Percentiles rank a stretch among this genome's conserved stretches.
Evolutionary conservation across 2,797 vertebrate species (phyloP).

Genomic region (Cuculus canorus): DNA sequence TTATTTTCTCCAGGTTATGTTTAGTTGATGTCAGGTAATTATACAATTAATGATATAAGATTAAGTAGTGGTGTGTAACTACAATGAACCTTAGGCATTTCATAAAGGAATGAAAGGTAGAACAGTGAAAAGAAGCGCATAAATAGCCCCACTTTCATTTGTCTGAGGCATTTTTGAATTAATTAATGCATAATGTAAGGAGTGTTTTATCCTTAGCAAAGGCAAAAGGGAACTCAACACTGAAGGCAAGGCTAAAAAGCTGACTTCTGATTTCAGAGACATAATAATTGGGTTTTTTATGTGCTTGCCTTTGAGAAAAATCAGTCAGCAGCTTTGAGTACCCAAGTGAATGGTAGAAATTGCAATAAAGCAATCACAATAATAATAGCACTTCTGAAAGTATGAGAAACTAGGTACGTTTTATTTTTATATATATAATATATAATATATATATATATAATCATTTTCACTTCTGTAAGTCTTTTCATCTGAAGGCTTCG

Average conservation of each 20-base stretch:
- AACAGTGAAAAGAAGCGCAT: not conserved
- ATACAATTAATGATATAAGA: not conserved
- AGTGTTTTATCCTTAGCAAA: not conserved
- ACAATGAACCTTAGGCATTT: not conserved
- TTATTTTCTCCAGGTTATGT: not conserved
- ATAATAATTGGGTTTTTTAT: not conserved
- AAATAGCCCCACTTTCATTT: not conserved
- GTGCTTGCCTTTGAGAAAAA: slow-evolving; percentile 38
- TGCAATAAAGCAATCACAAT: slow-evolving; percentile 50
- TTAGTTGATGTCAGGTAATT: not conserved
- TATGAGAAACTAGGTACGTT: slow-evolving; percentile 12
- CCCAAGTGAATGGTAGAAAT: not conserved
- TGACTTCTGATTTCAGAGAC: slow-evolving; percentile 40
- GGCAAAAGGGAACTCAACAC: not conserved
- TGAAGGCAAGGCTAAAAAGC: slow-evolving; percentile 24
- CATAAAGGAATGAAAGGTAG: not conserved
- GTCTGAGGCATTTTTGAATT: not conserved
- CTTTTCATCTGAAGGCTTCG: not conserved
- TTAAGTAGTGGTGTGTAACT: not conserved
- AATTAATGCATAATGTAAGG: not conserved
- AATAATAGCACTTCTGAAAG: slow-evolving; percentile 31
- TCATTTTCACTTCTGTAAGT: slow-evolving; percentile 34
- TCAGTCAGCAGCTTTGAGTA: slow-evolving; percentile 41
- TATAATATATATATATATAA: slow-evolving; percentile 24
- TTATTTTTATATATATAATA: slow-evolving; percentile 36